phyloP scores from a whole-genome alignment of 2,797 vertebrate species.

The Gephyroberyx darwinii region DNA sequence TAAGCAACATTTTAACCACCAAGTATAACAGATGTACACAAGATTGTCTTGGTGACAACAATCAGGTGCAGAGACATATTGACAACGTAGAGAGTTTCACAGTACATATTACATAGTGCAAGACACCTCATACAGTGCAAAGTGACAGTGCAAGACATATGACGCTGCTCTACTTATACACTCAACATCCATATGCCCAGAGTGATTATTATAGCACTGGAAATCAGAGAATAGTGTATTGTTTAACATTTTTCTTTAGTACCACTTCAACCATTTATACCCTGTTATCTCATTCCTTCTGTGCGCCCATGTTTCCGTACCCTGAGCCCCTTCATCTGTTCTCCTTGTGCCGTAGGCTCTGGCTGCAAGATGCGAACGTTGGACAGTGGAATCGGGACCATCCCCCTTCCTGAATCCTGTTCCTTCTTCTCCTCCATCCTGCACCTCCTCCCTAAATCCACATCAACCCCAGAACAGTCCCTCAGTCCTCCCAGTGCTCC shows the following conservation, averaged over 20 bases:
- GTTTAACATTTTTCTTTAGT: conserved; percentile 1
- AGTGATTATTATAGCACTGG: neutral
- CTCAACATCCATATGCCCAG: neutral
- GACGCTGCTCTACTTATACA: neutral
- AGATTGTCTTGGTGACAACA: neutral
- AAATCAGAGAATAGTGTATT: too few species aligned
- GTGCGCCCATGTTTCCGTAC: conserved; percentile 36
- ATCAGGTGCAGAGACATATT: neutral
- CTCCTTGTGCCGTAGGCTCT: conserved; percentile 84
- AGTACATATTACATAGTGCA: neutral
- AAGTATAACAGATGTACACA: neutral
- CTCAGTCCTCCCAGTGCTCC: conserved; percentile 73
- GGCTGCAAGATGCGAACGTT: conserved; percentile 91
- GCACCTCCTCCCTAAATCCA: conserved; percentile 81
- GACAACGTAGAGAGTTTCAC: neutral
- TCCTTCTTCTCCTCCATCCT: conserved; percentile 82
- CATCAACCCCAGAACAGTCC: conserved; percentile 76
- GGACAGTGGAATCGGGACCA: conserved; percentile 94
- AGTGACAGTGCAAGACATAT: too few species aligned
- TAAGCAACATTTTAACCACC: conserved; percentile 7
- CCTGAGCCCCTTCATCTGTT: conserved; percentile 68
- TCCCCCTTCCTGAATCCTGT: conserved; percentile 88
- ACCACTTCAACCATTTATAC: conserved; percentile 62
- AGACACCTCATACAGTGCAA: neutral
- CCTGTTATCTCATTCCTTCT: conserved; percentile 47